Base-by-base conservation (phyloP, 2,113 vertebrate genomes). In the Pristiophorus japonicus region DNA sequence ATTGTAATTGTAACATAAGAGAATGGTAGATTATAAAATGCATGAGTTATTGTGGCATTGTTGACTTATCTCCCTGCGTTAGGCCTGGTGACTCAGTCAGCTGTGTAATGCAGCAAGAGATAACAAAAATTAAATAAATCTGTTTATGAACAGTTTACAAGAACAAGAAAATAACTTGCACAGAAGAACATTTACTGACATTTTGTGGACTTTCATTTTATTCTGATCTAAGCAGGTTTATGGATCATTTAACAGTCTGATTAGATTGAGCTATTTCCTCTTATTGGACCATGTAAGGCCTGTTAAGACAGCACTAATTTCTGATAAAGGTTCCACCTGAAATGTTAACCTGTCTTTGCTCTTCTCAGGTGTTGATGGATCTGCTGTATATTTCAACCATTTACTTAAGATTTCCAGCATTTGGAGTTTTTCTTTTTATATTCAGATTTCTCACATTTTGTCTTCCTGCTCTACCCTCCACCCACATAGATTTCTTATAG, bases 291-390 rank as follows among this genome's bases (percentile, higher is more conserved):
- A 91, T 81, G 18, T 81, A 45, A 81, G 18, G 30, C 30, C 87
- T n/a, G 30, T 5, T 59, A 62, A 59, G 87, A 91, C 55, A 91
- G 87, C 87, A 91, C 55, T 91, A 55, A 91, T 18, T 91, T 91
- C 87, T 62, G 55, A 59, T 16, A 18, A 55, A 59, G 55, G 55
- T n/a, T 81, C 51, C 38, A 16, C 30, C 51, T 59, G 87, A 91
- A 91, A 91, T n/a, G 55, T 91, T 59, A 91, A 91, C 14, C 4
- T 34, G 55, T n/a, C 55, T n/a, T 91, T 91, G 30, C 30, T 18
- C 30, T n/a, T n/a, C 55, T 18, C 12, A 34, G 5, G 4, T 62
- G 30, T 4, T 62, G 55, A 91, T 62, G 42, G 0, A 87, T 27
- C 45, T 27, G 51, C 55, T 8, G 12, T 59, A 2, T 18, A 62